phyloP scores from a whole-genome alignment of 2,113 vertebrate species.

The Plecotus auritus region DNA sequence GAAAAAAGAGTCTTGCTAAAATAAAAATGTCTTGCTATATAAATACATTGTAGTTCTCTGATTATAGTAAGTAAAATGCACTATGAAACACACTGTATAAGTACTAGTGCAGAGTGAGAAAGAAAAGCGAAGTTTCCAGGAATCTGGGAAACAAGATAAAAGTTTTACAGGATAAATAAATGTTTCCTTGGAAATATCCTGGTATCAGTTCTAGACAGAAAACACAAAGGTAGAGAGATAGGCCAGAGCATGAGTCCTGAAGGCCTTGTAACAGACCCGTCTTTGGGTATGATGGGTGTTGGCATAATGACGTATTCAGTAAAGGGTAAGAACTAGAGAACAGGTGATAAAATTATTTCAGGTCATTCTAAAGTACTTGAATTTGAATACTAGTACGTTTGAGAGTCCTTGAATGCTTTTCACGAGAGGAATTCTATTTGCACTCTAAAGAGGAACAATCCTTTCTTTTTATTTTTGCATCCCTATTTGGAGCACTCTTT shows the following conservation, averaged over 20 bases:
- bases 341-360: neutral
- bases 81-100: neutral
- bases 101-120: neutral
- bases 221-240: neutral
- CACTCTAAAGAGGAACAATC: neutral
- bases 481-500: neutral
- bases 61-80: neutral
- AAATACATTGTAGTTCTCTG: neutral
- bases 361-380: neutral
- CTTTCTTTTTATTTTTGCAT: neutral
- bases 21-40: neutral
- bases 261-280: neutral
- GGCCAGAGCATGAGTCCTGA: neutral
- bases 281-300: too few relatives aligned
- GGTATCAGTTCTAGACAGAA: neutral
- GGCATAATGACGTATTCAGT: neutral
- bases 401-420: neutral
- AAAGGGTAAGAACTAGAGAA: neutral
- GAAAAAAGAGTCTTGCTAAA: too few relatives aligned
- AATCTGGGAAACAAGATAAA: neutral
- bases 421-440: neutral
- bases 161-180: neutral
- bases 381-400: neutral
- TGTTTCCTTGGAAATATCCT: neutral
- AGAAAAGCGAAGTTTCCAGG: neutral